Percentiles rank a stretch among this genome's conserved stretches.
phyloP scores from a whole-genome alignment of 2,888 invertebrate species.

The Gortyna flavago region DNA sequence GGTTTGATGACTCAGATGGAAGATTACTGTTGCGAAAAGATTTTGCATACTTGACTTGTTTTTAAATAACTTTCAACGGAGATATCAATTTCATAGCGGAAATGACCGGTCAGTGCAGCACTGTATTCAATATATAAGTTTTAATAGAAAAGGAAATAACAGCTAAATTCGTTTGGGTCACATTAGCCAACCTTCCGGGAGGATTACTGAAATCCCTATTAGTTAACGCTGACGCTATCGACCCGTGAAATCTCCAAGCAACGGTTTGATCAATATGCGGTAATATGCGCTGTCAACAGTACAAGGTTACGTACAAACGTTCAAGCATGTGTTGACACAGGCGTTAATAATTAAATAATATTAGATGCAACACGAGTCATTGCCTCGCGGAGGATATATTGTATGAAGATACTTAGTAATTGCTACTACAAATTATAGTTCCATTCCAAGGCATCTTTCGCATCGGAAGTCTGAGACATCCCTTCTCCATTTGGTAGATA shows the following conservation, averaged over 20 bases:
- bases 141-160: constrained; percentile 26
- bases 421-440: not conserved
- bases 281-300: constrained; percentile 60
- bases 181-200: constrained; percentile 57
- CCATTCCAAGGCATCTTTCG: not conserved
- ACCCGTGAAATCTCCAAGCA: constrained; percentile 54
- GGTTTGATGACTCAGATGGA: constrained; percentile 55
- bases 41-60: constrained; percentile 51
- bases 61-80: constrained; percentile 55
- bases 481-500: not conserved
- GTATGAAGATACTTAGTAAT: not conserved
- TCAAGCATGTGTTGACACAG: constrained; percentile 50
- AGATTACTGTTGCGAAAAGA: constrained; percentile 49
- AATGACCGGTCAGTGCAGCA: constrained; percentile 29
- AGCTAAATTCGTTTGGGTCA: constrained; percentile 24
- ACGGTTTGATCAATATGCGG: constrained; percentile 60
- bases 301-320: constrained; percentile 56
- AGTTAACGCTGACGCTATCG: constrained; percentile 57
- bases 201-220: constrained; percentile 66
- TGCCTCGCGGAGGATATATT: constrained; percentile 20
- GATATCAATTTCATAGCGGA: constrained; percentile 59
- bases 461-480: not conserved
- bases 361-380: constrained; percentile 21
- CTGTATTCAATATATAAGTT: constrained; percentile 30
- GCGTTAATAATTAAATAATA: constrained; percentile 52